Percentiles rank a stretch among this genome's conserved stretches.
Evolutionary conservation across 2,113 vertebrate genomes (phyloP).

Genomic region (Pelusios castaneus): DNA sequence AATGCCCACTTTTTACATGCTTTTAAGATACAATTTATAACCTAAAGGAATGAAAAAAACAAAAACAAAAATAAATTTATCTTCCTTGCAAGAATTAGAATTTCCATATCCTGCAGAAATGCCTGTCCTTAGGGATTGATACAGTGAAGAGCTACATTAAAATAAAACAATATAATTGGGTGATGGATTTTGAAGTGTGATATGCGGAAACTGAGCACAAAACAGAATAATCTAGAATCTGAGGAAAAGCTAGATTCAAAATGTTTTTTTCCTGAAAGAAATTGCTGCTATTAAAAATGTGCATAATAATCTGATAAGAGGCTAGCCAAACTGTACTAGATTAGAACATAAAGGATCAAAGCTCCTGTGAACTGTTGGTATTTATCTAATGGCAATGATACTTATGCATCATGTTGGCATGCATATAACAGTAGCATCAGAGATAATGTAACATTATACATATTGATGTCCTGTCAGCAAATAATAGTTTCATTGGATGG

Average conservation of each 20-base stretch:
- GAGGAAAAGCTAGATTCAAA: neutral
- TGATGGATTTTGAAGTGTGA: neutral
- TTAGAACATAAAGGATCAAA: neutral
- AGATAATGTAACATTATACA: neutral
- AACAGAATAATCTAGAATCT: neutral
- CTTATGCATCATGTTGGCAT: neutral
- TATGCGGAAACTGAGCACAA: neutral
- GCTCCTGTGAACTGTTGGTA: neutral
- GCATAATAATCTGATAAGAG: neutral
- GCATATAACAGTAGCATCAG: neutral
- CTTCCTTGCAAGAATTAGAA: neutral
- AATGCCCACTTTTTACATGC: neutral
- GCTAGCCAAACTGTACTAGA: neutral
- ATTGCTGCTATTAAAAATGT: neutral
- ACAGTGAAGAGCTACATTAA: neutral
- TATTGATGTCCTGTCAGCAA: neutral
- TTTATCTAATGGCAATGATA: neutral
- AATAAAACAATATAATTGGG: fast-evolving
- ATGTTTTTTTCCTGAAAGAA: neutral
- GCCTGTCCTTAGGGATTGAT: fast-evolving
- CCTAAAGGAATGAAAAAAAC: neutral
- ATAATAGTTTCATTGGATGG: neutral
- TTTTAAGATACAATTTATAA: neutral
- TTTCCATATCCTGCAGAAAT: neutral
- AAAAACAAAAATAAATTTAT: no score